Evolutionary conservation across 2,113 vertebrate species (phyloP), one percentile per base, ranked within the genome.

Genomic region (Stercorarius parasiticus): DNA sequence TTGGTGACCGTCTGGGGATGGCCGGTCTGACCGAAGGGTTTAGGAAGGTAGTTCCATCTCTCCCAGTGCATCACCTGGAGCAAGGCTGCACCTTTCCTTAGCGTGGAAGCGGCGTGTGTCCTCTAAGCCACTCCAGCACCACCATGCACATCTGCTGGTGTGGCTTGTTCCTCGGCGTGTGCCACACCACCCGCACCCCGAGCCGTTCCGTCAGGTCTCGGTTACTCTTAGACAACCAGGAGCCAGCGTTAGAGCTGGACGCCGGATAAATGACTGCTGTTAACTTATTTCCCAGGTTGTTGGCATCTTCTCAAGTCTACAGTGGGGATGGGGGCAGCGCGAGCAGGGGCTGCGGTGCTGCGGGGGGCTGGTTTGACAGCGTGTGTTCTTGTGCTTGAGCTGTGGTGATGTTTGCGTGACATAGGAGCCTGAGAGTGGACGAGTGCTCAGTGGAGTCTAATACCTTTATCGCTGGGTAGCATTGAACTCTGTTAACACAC

Each of bases 401-500:
- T 47, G 4, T 18, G 0, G 11, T 13, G 0, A 9, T 21, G 69
- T 49, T 90, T 34, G 81, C 0, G 49, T 43, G 88, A 61, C 5
- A 1, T 13, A 36, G 88, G 76, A 69, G 88, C 38, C 85, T 40
- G 56, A 5, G 72, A 88, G 88, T 61, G 49, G 73, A 27, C 6
- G 1, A 7, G 13, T 45, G 88, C 86, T 85, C 58, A 11, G 78
- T 69, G 49, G 45, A 56, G 77, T 82, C 92, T 92, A 78, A 94
- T 42, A 76, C 34, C 67, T 62, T 76, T 88, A 53, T 64, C 67
- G 70, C 88, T 49, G 94, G 73, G 49, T 95, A 96, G 95, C 70
- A 10, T 74, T 38, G 66, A 91, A 8, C 67, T 95, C 96, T 96
- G 88, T 94, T 96, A 97, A 94, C 91, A 69, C 52, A 77, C 69